Evolutionary conservation across 1,140 invertebrate species (phyloP), one percentile per base, ranked within the genome.

Genomic region (Pogonomyrmex californicus): DNA sequence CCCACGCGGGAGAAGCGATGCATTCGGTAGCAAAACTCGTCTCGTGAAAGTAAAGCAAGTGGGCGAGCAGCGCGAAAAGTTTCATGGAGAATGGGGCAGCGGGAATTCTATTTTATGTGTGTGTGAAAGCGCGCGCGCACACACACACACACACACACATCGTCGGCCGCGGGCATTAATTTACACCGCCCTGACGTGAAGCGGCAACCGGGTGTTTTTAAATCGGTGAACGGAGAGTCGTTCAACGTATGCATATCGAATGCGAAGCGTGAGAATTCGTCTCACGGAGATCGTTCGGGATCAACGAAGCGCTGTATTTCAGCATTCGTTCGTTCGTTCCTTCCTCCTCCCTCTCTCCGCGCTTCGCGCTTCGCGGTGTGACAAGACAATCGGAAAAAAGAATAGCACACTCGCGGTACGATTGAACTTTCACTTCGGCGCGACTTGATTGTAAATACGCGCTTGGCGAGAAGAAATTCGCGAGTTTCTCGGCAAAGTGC

Each of bases 311-410:
- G 73, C 41, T 58, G 66, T 75, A 62, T 88, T 86, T 70, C 70
- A 88, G 66, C 73, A 70, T 89, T 81, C 81, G 78, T 79, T 83
- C 81, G 76, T 49, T 76, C 51, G 71, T 30, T 60, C 60, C 81
- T 17, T 88, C 56, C 41, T 51, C 75, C 33, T 51, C n/a, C 51
- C 44, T 65, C 30, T 30, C 2, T 41, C 38, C 38, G 63, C 23
- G 23, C 12, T 33, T n/a, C n/a, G 41, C 7, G 68, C 23, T 36
- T n/a, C 23, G 71, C 30, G 23, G 56, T 51, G 58, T 76, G 87
- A 91, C 83, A 90, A 91, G 85, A 91, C 90, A 91, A 88, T 87
- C 86, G 76, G 49, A 65, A 87, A 65, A 89, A 91, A 87, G 87
- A 87, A 88, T 82, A 89, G 65, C 85, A 58, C 44, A 49, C 33